Evolutionary conservation across 2,888 invertebrate genomes (phyloP), one percentile per base, ranked within the genome.

Genomic region (Eudasyphora cyanicolor): DNA sequence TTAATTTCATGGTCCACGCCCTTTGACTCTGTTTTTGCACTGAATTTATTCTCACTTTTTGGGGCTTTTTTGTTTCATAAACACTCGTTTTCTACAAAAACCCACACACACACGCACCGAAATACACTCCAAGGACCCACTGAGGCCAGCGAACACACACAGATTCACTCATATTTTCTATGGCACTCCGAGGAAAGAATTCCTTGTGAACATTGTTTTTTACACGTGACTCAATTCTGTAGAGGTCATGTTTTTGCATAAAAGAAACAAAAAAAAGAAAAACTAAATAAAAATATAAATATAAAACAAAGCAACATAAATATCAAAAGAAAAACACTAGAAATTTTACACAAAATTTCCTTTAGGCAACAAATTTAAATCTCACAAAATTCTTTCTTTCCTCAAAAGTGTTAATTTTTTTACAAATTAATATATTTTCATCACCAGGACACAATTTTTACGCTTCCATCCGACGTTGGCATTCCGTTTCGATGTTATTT

Each of bases 201-300:
- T 81, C 60, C 24, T n/a, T 76, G 62, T 73, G 21, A 79, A 78
- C 14, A 84, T 57, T 76, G n/a, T 70, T 83, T 76, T 76, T 82
- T 74, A 32, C 81, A 84, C 81, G 84, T 84, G 84, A 84, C 84
- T 69, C 57, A 70, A 62, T 81, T 79, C 73, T 69, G 76, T 74
- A 79, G 73, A 81, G 84, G 84, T 84, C 81, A 84, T 76, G 51
- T 71, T 76, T 73, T 35, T 38, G 32, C 29, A 35, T 54, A 76
- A 71, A 75, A 29, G 35, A 42, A n/a, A 45, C 2, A 42, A 35
- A 1, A 60, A 69, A 6, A 14, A 7, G 24, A 69, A 79, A 38
- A 67, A 57, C 1, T 14, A 27, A 24, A 27, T 14, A 60, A 62
- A 62, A 12, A 8, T 17, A 4, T 7, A 62, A n/a, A 17, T n/a